These are phyloP conservation scores for Caenorhabditis latens DNA, from an alignment of 1,140 invertebrate species.

Conservation along the genomic window DNA sequence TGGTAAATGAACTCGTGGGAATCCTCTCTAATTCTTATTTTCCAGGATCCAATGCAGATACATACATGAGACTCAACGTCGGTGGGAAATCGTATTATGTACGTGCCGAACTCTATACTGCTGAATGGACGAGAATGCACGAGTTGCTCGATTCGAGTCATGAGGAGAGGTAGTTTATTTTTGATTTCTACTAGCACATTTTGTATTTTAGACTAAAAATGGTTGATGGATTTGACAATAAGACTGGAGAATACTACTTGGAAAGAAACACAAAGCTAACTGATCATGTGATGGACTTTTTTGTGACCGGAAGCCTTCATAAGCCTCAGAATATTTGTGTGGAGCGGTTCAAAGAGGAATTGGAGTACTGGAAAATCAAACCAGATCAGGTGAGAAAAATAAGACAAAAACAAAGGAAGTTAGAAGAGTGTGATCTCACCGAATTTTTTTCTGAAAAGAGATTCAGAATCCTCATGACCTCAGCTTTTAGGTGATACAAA, in stretches of 20 bases:
- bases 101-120: slow-evolving; percentile 65
- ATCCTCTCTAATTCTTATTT: no score
- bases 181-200: not conserved
- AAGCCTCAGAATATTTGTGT: slow-evolving; percentile 79
- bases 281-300: slow-evolving; percentile 75
- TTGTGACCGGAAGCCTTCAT: slow-evolving; percentile 79
- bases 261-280: slow-evolving; percentile 72
- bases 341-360: slow-evolving; percentile 79
- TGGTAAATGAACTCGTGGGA: not conserved
- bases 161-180: slow-evolving; percentile 41
- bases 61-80: slow-evolving; percentile 69
- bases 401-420: not conserved
- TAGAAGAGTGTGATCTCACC: not conserved
- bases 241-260: slow-evolving; percentile 74
- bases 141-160: slow-evolving; percentile 55
- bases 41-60: slow-evolving; percentile 37
- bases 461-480: no score
- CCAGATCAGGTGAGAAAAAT: slow-evolving; percentile 22
- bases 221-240: slow-evolving; percentile 68
- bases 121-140: slow-evolving; percentile 61
- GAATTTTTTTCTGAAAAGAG: not conserved
- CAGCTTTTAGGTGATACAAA: no score
- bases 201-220: slow-evolving; percentile 41
- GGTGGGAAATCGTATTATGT: slow-evolving; percentile 75
- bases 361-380: slow-evolving; percentile 79